A percentile compares a stretch with the other conserved stretches of the same genome.
These are phyloP conservation scores for Monodelphis domestica DNA, from an alignment of 2,797 vertebrate genomes.

Conservation along the genomic window DNA sequence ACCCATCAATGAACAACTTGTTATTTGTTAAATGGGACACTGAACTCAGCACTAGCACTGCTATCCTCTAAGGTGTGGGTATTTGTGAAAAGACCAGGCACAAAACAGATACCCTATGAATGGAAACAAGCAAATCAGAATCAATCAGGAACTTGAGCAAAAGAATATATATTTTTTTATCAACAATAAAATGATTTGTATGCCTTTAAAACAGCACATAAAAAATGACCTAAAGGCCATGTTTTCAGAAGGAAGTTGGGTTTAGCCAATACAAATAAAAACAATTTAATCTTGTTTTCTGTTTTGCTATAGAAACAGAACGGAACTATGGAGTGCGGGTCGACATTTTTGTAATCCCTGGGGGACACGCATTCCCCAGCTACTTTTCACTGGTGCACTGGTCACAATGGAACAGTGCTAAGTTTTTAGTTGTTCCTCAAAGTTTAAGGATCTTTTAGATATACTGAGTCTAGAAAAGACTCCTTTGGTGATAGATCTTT, in stretches of 20 bases:
- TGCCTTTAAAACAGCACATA: not conserved
- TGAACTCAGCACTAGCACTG: not conserved
- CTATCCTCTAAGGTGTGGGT: not conserved
- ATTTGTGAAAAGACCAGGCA: not conserved
- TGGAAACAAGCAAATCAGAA: not conserved
- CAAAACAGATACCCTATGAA: not conserved
- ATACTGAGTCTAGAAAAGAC: not conserved
- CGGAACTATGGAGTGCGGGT: not conserved
- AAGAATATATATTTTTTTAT: not conserved
- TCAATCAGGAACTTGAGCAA: not conserved
- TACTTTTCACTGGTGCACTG: not conserved
- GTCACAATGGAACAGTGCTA: not conserved
- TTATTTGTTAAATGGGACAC: not conserved
- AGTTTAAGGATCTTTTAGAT: not conserved
- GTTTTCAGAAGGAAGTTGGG: conserved; percentile 3
- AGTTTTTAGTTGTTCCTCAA: not conserved
- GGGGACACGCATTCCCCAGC: not conserved
- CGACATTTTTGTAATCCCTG: not conserved
- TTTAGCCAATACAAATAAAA: not conserved
- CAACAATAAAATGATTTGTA: not conserved
- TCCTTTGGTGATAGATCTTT: not conserved
- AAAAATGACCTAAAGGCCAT: not conserved
- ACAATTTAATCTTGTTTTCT: conserved; percentile 6
- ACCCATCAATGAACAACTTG: not conserved
- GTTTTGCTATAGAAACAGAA: not conserved